A percentile compares a stretch with the other conserved stretches of the same genome.
Conservation (phyloP, 2,797 vertebrate genomes). For the Pogonophryne albipinna region DNA sequence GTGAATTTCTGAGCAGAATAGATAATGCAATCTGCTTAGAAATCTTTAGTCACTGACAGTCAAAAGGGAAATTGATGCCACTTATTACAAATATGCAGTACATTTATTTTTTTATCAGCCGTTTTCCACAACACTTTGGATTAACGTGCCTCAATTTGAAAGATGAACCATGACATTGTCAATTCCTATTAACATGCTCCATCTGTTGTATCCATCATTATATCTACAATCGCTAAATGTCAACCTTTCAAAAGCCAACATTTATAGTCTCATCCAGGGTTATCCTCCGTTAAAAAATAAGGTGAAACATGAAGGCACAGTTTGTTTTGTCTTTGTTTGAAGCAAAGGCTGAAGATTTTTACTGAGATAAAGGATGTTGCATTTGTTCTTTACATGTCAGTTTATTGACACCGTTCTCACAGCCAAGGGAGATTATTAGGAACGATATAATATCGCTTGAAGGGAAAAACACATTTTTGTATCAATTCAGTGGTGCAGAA, state of each 20-base stretch:
- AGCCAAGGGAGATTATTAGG: slow-evolving; percentile 79
- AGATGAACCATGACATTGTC: slow-evolving; percentile 77
- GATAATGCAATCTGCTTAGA: slow-evolving; percentile 70
- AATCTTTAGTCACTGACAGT: slow-evolving; percentile 77
- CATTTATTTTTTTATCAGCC: slow-evolving; percentile 74
- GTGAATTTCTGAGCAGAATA: slow-evolving; percentile 69
- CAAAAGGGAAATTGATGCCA: slow-evolving; percentile 72
- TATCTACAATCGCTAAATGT: slow-evolving; percentile 81
- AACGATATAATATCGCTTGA: slow-evolving; percentile 72
- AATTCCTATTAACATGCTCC: slow-evolving; percentile 78
- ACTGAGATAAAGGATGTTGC: slow-evolving; percentile 74
- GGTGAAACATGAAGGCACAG: slow-evolving; percentile 72
- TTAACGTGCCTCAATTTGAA: slow-evolving; percentile 73
- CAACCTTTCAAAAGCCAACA: slow-evolving; percentile 76
- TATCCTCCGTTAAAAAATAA: slow-evolving; percentile 61
- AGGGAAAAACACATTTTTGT: slow-evolving; percentile 69
- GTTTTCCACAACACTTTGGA: slow-evolving; percentile 71
- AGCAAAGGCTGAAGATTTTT: slow-evolving; percentile 76
- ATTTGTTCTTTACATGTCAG: slow-evolving; percentile 82
- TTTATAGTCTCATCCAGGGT: slow-evolving; percentile 70
- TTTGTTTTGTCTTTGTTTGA: slow-evolving; percentile 73
- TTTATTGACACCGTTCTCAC: slow-evolving; percentile 83
- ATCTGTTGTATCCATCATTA: slow-evolving; percentile 77
- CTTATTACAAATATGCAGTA: slow-evolving; percentile 72
- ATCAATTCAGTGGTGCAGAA: slow-evolving; percentile 76